phyloP scores from a whole-genome alignment of 2,113 vertebrate genomes.

The Tauraco erythrolophus region DNA sequence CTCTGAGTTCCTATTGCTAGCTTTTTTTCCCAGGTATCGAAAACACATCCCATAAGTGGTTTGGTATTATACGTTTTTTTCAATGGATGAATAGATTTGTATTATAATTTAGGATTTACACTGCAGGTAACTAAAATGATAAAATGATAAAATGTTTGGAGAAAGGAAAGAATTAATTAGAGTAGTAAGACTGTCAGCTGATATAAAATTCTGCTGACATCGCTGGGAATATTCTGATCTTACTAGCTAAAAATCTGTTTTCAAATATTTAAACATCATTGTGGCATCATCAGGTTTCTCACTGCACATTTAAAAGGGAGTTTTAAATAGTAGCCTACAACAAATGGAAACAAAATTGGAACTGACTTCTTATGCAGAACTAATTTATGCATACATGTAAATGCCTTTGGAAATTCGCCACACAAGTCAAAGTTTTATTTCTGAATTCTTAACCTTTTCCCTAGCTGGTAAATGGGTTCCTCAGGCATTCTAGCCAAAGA shows the following conservation, averaged over 20 bases:
- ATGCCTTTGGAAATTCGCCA: neutral
- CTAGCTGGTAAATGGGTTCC: neutral
- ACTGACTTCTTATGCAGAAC: neutral
- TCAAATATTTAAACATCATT: neutral
- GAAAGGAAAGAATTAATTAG: neutral
- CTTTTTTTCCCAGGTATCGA: neutral
- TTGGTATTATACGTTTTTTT: neutral
- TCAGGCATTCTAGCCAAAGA: neutral
- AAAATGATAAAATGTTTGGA: too few relatives aligned
- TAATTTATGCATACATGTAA: neutral
- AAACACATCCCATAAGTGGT: neutral
- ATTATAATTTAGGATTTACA: neutral
- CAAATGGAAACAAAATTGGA: neutral
- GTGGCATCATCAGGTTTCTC: neutral
- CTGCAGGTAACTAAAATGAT: neutral
- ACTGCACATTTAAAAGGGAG: neutral
- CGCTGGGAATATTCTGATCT: neutral
- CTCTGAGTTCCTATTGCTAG: neutral
- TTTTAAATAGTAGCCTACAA: neutral
- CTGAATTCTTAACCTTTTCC: neutral
- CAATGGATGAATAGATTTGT: neutral
- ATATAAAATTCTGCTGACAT: neutral
- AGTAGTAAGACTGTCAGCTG: neutral
- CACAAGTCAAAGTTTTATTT: neutral
- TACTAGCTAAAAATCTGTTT: neutral